A percentile compares a stretch with the other conserved stretches of the same genome.
These are phyloP conservation scores for Dryobotodes eremita DNA, from an alignment of 2,888 invertebrate species.

Conservation along the genomic window DNA sequence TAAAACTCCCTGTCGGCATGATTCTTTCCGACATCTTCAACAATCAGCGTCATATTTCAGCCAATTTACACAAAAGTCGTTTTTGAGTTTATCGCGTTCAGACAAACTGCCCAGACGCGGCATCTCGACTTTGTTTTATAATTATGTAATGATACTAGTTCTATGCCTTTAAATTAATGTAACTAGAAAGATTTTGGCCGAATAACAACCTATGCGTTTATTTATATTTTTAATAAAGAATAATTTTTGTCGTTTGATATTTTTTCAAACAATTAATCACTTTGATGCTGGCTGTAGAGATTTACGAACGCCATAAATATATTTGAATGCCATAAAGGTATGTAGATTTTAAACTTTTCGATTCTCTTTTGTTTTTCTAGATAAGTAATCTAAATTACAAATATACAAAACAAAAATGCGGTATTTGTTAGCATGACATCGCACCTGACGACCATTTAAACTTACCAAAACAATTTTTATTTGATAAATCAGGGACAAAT, in stretches of 20 bases:
- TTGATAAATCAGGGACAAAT: constrained; percentile 37
- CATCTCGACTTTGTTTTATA: no score
- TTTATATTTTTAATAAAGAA: no score
- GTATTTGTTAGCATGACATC: neutral
- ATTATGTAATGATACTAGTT: no score
- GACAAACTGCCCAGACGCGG: no score
- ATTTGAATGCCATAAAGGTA: no score
- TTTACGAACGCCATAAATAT: neutral
- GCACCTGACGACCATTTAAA: constrained; percentile 25
- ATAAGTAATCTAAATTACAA: neutral
- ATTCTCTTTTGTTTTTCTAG: neutral
- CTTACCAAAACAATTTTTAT: constrained; percentile 39
- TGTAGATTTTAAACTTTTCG: neutral
- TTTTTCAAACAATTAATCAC: neutral
- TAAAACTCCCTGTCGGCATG: no score
- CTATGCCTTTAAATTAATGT: no score
- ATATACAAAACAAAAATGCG: neutral
- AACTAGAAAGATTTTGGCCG: no score
- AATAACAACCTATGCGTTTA: neutral
- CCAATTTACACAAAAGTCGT: no score
- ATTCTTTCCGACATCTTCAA: no score
- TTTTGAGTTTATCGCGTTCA: no score
- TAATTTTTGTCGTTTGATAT: neutral
- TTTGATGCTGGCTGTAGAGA: neutral
- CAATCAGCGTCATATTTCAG: no score